A percentile compares a stretch with the other conserved stretches of the same genome.
These are phyloP conservation scores for Balaeniceps rex DNA, from an alignment of 2,113 vertebrate genomes.

Conservation along the genomic window DNA sequence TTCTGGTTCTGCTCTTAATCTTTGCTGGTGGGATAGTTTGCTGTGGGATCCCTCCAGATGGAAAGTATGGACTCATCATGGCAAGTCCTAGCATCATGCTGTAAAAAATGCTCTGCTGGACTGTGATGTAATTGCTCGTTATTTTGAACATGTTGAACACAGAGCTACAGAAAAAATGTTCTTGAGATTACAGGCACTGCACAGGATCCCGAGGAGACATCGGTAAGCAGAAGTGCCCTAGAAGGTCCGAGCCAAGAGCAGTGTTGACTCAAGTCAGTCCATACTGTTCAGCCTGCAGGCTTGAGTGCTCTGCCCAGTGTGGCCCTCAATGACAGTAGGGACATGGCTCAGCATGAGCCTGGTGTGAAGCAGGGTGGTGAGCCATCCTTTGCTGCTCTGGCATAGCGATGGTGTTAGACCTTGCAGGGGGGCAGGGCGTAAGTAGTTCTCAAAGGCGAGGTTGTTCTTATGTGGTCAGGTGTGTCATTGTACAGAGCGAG, in stretches of 20 bases:
- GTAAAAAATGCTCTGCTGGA: neutral
- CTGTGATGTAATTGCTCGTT: neutral
- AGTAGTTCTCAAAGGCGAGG: neutral
- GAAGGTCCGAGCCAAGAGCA: neutral
- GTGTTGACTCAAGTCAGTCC: neutral
- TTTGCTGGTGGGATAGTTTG: neutral
- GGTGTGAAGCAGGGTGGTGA: neutral
- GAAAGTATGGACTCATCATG: neutral
- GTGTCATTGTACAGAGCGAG: neutral
- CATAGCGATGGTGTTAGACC: neutral
- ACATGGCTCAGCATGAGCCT: rapidly evolving
- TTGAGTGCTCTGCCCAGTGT: neutral
- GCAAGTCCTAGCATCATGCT: neutral
- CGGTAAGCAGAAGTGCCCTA: neutral
- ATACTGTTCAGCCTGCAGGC: neutral
- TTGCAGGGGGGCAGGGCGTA: rapidly evolving
- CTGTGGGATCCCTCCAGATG: neutral
- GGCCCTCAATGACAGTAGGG: neutral
- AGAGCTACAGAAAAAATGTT: neutral
- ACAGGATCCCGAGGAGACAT: neutral
- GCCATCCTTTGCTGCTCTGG: neutral
- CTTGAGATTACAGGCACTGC: neutral
- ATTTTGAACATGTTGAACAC: neutral
- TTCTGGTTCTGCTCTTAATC: neutral
- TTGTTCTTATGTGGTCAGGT: neutral